Base-by-base conservation (phyloP, 2,888 invertebrate species). In the Plebejus argus region DNA sequence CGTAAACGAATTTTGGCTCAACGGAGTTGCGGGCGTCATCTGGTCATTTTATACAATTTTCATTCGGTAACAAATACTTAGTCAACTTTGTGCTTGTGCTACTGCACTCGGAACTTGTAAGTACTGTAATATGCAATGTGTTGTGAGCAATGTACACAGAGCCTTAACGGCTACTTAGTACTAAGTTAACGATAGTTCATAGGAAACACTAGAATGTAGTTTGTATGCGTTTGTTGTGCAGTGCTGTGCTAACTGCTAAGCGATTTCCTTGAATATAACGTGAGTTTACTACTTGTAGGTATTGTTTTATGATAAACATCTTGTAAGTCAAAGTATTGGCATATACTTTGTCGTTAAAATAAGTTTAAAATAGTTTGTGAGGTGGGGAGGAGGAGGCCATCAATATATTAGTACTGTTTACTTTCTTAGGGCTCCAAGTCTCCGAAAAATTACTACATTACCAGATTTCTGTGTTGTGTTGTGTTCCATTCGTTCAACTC, bases 191-290 rank as follows among this genome's bases (percentile, higher is more conserved):
- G 66, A 66, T n/a, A 58, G 61, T 28, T 66, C 12, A 12, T 28
- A 12, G 28, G 15, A 15, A 66, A 66, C 6, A 66, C 61, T 61
- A 66, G 28, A 28, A 33, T 58, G 20, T 33, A 28, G 28, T 66
- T 66, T 66, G 66, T 66, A 66, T 66, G 66, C 66, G 15, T 6
- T 66, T 33, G 66, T 66, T 18, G 66, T 28, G 66, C 28, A 28
- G 10, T 6, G 1, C 2, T 28, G 33, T 53, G 5, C 18, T 53
- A 53, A 53, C 53, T 53, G 53, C 18, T 5, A 33, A 66, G 15
- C 66, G 28, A 66, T 66, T 15, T 66, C 66, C 66, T 66, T 33
- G 66, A 28, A 33, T 18, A 4, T 28, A 66, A 66, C 23, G 15
- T 66, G 5, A 66, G 28, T 66, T 66, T 66, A n/a, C 12, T 1